These are phyloP conservation scores for Dicranocentrus wangi DNA, from an alignment of 2,888 invertebrate genomes.

Conservation along the genomic window DNA sequence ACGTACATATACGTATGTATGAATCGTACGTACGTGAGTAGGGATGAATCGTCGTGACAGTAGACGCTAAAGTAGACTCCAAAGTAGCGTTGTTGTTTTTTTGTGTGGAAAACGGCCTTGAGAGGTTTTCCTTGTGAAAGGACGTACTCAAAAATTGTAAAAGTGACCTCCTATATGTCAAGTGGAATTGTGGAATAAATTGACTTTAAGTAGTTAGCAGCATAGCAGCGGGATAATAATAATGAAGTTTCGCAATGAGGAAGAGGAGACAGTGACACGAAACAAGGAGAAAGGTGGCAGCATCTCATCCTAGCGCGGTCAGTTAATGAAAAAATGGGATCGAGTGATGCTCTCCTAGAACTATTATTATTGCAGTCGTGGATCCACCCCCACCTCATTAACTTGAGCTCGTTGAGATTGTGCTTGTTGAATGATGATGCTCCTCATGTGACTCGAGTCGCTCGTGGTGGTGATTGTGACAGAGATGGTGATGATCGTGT, in stretches of 20 bases:
- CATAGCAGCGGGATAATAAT: too few relatives aligned
- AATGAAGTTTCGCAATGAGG: slow-evolving; percentile 10
- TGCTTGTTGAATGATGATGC: slow-evolving; percentile 27
- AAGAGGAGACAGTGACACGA: slow-evolving; percentile 15
- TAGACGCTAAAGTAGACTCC: too few relatives aligned
- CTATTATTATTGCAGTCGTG: not conserved
- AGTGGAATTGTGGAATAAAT: too few relatives aligned
- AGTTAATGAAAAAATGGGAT: slow-evolving; percentile 56
- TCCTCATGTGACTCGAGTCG: slow-evolving; percentile 6
- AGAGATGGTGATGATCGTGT: slow-evolving; percentile 3
- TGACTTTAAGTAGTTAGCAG: too few relatives aligned
- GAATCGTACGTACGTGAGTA: too few relatives aligned
- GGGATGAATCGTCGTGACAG: too few relatives aligned
- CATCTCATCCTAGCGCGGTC: not conserved
- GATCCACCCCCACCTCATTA: slow-evolving; percentile 15
- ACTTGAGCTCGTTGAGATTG: slow-evolving; percentile 33
- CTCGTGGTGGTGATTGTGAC: not conserved
- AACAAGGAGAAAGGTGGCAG: slow-evolving; percentile 20
- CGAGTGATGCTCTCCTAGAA: slow-evolving; percentile 51
- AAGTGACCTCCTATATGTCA: too few relatives aligned
- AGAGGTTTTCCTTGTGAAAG: too few relatives aligned
- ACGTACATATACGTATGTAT: too few relatives aligned
- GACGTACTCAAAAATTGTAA: too few relatives aligned
- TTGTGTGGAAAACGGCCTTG: too few relatives aligned
- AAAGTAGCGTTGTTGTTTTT: too few relatives aligned